Evolutionary conservation across 1,140 invertebrate species (phyloP), one percentile per base, ranked within the genome.

Genomic region (Cydia pomonella): DNA sequence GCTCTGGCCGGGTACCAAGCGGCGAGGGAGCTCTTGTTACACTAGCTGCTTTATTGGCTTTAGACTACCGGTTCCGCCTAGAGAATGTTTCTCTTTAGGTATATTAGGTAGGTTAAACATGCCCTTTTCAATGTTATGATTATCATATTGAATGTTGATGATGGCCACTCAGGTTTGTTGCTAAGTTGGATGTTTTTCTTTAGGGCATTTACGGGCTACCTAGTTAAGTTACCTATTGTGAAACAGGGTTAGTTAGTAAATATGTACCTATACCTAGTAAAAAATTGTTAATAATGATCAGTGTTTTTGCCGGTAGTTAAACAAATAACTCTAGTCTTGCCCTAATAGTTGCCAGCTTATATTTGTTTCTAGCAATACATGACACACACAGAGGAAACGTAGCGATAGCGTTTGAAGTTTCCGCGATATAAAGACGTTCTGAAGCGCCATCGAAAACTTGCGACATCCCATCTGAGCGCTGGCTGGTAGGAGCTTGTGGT

Each of bases 11-110:
- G 16, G 77, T 25, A 53, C 75, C 69, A 72, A 75, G 75, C 75
- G 77, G 76, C 69, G 73, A 41, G 71, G 77, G 59, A 74, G 79
- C 18, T 82, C 79, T 75, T 38, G 59, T 44, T 80, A 79, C 69
- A 53, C 6, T 77, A 71, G 82, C 25, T 33, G 33, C 13, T 66
- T 66, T 66, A 66, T 66, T 66, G 63, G 23, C 53, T 66, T 53
- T 66, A 73, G 59, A 79, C 79, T 79, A 78, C 79, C 80, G 78
- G 79, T 84, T 82, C 80, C 82, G 79, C 76, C 76, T 79, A 71
- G 75, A 79, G 80, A 78, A 64, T 78, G 63, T 66, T 33, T 66
- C 25, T 73, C 72, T 77, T 71, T 74, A 77, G 71, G 73, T 74
- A 69, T 72, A 44, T 59, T 75, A 23, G 38, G 38, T 64, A 10